phyloP scores from a whole-genome alignment of 2,113 vertebrate species.

The Leucopternis melanops region DNA sequence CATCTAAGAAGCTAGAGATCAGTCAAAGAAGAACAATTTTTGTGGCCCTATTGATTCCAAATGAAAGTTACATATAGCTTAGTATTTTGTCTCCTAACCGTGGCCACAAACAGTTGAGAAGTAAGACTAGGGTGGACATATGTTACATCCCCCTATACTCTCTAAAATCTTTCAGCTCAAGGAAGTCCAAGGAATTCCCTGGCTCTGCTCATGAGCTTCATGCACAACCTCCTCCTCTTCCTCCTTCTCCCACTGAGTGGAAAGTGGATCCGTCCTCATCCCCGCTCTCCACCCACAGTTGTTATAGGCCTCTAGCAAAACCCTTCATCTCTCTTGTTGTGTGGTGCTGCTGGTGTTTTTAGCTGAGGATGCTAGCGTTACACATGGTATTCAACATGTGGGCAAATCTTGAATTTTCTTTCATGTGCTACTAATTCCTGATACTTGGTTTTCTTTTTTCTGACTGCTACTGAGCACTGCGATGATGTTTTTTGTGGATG shows the following conservation, averaged over 20 bases:
- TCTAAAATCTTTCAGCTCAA: neutral
- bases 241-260: neutral
- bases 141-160: neutral
- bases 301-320: neutral
- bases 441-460: neutral
- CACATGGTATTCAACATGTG: neutral
- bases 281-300: neutral
- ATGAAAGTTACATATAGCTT: neutral
- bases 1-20: neutral
- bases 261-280: neutral
- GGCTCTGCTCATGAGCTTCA: neutral
- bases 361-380: neutral
- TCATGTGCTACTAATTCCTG: neutral
- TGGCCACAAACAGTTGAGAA: neutral
- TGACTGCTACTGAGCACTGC: neutral
- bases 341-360: neutral
- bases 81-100: neutral
- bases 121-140: neutral
- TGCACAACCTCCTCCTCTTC: accelerated
- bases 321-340: neutral
- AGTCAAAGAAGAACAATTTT: neutral
- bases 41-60: neutral
- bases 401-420: neutral
- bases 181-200: neutral
- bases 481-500: neutral